These are phyloP conservation scores for Oithona nana DNA, from an alignment of 2,888 invertebrate genomes.

Conservation along the genomic window DNA sequence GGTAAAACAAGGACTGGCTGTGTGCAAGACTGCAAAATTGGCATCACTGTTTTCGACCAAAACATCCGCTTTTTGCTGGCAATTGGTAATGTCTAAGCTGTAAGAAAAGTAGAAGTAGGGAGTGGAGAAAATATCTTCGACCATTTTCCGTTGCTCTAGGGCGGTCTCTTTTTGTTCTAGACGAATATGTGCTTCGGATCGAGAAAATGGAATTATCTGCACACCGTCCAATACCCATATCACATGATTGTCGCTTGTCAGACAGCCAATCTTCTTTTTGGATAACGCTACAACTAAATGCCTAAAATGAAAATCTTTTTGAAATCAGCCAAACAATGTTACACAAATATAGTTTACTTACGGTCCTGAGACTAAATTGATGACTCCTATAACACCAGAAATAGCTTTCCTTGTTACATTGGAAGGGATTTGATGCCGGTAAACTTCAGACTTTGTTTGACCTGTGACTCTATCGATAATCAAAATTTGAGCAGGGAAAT, in stretches of 20 bases:
- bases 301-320: no score
- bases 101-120: conserved; percentile 85
- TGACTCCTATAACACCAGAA: background rate
- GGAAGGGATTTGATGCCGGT: background rate
- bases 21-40: conserved; percentile 41
- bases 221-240: background rate
- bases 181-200: background rate
- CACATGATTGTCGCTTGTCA: background rate
- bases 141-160: conserved; percentile 35
- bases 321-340: no score
- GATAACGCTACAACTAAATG: background rate
- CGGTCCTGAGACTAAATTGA: background rate
- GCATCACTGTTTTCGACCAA: background rate
- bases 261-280: background rate
- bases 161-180: background rate
- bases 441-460: background rate
- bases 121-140: conserved; percentile 57
- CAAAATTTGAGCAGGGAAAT: background rate
- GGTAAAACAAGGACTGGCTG: conserved; percentile 71
- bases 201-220: background rate
- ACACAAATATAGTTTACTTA: no score
- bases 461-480: background rate
- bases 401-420: background rate
- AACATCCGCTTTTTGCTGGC: conserved; percentile 61
- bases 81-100: conserved; percentile 77